Percentiles rank a stretch among this genome's conserved stretches.
phyloP scores from a whole-genome alignment of 2,797 vertebrate species.

The Alca torda region DNA sequence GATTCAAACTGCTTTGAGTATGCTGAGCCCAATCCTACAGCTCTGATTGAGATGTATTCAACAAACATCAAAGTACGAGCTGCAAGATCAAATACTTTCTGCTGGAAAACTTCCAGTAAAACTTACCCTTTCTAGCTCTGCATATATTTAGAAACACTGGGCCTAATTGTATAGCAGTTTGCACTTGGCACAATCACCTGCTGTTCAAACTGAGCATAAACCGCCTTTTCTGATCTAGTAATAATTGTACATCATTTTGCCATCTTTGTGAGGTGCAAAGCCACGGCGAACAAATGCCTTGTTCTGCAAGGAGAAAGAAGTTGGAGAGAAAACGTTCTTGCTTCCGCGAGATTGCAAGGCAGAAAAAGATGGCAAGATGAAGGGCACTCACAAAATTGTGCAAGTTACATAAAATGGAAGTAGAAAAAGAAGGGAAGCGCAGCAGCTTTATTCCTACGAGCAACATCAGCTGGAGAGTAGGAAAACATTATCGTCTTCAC shows the following conservation, averaged over 20 bases:
- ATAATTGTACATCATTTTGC: conserved; percentile 16
- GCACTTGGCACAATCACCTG: background rate
- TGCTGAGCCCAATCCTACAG: background rate
- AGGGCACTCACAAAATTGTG: background rate
- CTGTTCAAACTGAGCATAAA: conserved; percentile 15
- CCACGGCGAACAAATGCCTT: background rate
- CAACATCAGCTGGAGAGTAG: background rate
- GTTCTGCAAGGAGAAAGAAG: background rate
- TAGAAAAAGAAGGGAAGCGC: background rate
- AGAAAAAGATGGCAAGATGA: background rate
- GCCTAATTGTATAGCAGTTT: background rate
- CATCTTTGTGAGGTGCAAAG: background rate
- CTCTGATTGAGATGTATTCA: conserved; percentile 4
- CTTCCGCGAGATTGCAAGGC: background rate
- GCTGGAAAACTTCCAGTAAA: conserved; percentile 14
- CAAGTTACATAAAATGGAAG: background rate
- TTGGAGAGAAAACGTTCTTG: background rate
- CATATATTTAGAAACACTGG: background rate
- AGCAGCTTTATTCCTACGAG: background rate
- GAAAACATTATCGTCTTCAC: background rate
- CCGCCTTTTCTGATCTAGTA: background rate
- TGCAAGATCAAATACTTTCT: conserved; percentile 22
- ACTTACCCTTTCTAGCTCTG: background rate
- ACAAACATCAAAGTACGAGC: conserved; percentile 10
- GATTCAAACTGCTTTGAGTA: background rate